Conservation (phyloP, 2,113 vertebrate genomes). For the Anser cygnoides region DNA sequence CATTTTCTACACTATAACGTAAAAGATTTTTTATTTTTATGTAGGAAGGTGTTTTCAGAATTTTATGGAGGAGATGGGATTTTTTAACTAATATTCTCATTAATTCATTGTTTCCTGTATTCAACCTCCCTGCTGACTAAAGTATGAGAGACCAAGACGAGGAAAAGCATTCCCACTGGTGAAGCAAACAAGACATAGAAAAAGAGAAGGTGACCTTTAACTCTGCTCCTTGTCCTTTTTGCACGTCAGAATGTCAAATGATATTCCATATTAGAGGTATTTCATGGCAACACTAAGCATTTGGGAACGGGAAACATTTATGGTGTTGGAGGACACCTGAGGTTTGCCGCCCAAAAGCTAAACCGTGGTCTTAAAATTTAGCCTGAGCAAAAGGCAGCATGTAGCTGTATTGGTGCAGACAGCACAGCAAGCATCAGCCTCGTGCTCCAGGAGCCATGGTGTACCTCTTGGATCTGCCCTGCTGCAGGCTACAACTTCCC, state of each 20-base stretch:
- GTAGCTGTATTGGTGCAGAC: background rate
- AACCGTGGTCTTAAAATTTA: background rate
- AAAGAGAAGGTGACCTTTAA: background rate
- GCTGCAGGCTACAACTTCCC: background rate
- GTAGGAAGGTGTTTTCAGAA: background rate
- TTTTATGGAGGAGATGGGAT: background rate
- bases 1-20: background rate
- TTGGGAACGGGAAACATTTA: background rate
- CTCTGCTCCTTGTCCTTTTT: background rate
- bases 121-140: background rate
- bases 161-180: background rate
- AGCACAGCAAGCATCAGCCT: background rate
- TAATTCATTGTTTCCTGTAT: background rate
- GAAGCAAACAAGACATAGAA: background rate
- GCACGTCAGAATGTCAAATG: background rate
- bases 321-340: background rate
- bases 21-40: background rate
- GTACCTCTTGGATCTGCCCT: background rate
- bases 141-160: background rate
- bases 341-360: background rate
- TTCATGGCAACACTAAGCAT: background rate
- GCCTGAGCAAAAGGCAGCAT: background rate
- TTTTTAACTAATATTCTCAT: background rate
- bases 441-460: background rate
- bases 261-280: background rate